Conservation (phyloP, 2,113 vertebrate species). For the Ginglymostoma cirratum region DNA sequence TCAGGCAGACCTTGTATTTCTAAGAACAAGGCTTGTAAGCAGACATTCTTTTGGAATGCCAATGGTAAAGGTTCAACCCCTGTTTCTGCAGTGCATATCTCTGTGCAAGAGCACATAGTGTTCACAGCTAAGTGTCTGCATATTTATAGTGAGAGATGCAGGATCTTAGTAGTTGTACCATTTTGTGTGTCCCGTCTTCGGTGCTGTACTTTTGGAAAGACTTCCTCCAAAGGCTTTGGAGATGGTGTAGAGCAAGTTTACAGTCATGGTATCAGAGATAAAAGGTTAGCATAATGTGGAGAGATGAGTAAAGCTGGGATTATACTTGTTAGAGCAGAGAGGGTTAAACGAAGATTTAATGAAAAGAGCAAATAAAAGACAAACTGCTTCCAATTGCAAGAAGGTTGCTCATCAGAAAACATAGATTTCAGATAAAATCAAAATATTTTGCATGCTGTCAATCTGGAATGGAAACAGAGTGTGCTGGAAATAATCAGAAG, state of each 20-base stretch:
- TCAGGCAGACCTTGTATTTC: not conserved
- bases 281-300: not conserved
- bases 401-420: not conserved
- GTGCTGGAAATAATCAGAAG: no score
- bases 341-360: not conserved
- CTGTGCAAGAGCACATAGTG: not conserved
- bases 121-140: not conserved
- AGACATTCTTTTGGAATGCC: not conserved
- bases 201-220: not conserved
- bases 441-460: not conserved
- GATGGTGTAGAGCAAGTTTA: not conserved
- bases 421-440: not conserved
- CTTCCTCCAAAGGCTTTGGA: not conserved
- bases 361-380: not conserved
- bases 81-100: not conserved
- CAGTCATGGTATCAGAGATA: not conserved
- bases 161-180: not conserved
- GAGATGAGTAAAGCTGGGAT: not conserved
- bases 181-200: not conserved
- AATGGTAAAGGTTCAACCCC: not conserved
- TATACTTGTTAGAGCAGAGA: not conserved
- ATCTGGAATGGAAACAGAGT: no score
- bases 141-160: not conserved
- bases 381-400: not conserved
- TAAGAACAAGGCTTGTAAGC: not conserved